phyloP scores from a whole-genome alignment of 1,140 invertebrate species.

The Monochamus saltuarius region DNA sequence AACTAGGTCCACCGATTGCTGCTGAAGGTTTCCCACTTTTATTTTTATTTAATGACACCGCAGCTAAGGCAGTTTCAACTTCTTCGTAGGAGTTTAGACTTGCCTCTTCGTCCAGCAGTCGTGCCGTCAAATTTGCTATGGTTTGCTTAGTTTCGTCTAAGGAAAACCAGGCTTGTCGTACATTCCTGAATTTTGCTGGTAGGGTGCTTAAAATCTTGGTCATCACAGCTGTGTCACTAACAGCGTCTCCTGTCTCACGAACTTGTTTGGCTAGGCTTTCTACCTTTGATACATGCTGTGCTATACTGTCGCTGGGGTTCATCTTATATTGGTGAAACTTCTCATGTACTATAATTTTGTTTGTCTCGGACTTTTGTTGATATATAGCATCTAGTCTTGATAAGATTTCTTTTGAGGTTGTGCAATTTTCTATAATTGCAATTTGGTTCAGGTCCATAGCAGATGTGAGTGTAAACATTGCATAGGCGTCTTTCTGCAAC shows the following conservation, averaged over 20 bases:
- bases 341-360: constrained; percentile 49
- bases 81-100: constrained; percentile 40
- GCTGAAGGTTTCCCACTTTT: background rate
- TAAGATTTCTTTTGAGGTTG: constrained; percentile 36
- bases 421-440: constrained; percentile 44
- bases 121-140: constrained; percentile 45
- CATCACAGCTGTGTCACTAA: constrained; percentile 48
- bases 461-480: constrained; percentile 45
- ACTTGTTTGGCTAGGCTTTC: constrained; percentile 48
- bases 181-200: constrained; percentile 39
- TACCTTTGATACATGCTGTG: constrained; percentile 48
- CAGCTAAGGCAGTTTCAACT: constrained; percentile 32
- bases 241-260: constrained; percentile 41
- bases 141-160: constrained; percentile 47
- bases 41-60: constrained; percentile 26
- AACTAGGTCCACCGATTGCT: too few species aligned
- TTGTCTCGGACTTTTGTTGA: constrained; percentile 26
- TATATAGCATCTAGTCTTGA: constrained; percentile 44
- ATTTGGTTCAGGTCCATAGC: constrained; percentile 45
- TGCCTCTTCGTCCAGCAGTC: constrained; percentile 50
- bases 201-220: constrained; percentile 45
- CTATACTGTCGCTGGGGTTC: constrained; percentile 33
- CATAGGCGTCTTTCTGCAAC: constrained; percentile 39
- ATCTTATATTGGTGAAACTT: constrained; percentile 48
- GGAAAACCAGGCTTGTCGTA: constrained; percentile 50